These are phyloP conservation scores for Gastrophryne carolinensis DNA, from an alignment of 2,797 vertebrate species.

Conservation along the genomic window DNA sequence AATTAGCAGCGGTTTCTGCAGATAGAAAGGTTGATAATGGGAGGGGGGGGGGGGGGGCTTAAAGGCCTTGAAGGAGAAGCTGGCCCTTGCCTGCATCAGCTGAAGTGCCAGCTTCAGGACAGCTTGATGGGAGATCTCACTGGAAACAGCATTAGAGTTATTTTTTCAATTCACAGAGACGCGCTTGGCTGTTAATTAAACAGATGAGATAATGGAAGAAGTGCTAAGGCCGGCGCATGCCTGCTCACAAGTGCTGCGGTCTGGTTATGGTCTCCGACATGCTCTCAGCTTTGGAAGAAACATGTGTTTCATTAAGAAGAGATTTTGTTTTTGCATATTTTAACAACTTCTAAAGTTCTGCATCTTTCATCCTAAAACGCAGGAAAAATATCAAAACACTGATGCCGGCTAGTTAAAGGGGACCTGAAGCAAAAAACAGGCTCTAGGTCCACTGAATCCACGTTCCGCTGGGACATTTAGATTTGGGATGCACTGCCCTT, in stretches of 20 bases:
- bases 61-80: slow-evolving; percentile 57
- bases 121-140: background rate
- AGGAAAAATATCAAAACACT: too few species aligned
- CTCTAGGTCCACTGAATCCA: too few species aligned
- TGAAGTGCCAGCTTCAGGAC: background rate
- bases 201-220: slow-evolving; percentile 16
- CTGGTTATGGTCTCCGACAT: background rate
- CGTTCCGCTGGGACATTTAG: too few species aligned
- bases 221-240: background rate
- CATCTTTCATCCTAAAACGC: too few species aligned
- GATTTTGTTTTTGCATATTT: background rate
- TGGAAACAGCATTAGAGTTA: background rate
- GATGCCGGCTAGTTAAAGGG: too few species aligned
- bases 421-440: too few species aligned
- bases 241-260: background rate
- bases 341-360: background rate
- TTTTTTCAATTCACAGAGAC: background rate
- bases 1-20: slow-evolving; percentile 84
- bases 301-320: background rate
- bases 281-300: background rate
- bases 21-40: slow-evolving; percentile 63
- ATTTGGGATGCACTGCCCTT: too few species aligned
- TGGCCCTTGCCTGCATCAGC: background rate
- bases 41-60: too few species aligned
- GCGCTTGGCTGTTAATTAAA: slow-evolving; percentile 3